A percentile compares a stretch with the other conserved stretches of the same genome.
These are phyloP conservation scores for Automeris io DNA, from an alignment of 2,888 invertebrate genomes.

Conservation along the genomic window DNA sequence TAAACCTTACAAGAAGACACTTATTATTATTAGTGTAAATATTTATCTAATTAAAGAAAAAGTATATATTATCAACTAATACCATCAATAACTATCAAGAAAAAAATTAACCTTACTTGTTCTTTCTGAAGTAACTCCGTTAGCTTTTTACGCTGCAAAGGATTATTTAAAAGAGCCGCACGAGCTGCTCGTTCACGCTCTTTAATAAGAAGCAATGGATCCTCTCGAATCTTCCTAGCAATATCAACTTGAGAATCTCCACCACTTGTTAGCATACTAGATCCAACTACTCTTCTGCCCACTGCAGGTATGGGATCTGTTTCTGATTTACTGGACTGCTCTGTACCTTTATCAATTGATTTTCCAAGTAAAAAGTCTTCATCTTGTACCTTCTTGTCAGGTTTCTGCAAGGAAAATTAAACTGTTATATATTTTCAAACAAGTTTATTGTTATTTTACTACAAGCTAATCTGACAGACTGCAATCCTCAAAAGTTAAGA, in stretches of 20 bases:
- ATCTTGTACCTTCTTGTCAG: slow-evolving; percentile 80
- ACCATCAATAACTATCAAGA: not conserved
- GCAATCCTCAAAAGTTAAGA: no score
- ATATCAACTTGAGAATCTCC: slow-evolving; percentile 88
- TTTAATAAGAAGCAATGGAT: slow-evolving; percentile 92
- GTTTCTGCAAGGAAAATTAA: slow-evolving; percentile 63
- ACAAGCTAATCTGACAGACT: no score
- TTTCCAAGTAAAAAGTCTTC: slow-evolving; percentile 94
- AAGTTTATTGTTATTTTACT: no score
- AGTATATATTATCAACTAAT: no score
- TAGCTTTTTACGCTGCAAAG: slow-evolving; percentile 91
- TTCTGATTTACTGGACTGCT: slow-evolving; percentile 77
- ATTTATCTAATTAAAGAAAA: no score
- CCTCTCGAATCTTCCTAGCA: slow-evolving; percentile 92
- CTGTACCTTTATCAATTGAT: slow-evolving; percentile 87
- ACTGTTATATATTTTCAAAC: not conserved
- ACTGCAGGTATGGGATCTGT: slow-evolving; percentile 86
- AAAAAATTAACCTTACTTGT: slow-evolving; percentile 37
- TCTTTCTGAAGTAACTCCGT: slow-evolving; percentile 85
- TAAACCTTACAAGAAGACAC: no score
- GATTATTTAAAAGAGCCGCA: slow-evolving; percentile 91
- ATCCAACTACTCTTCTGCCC: slow-evolving; percentile 58
- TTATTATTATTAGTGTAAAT: no score
- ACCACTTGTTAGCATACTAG: slow-evolving; percentile 60
- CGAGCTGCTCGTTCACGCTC: slow-evolving; percentile 93